Evolutionary conservation across 2,113 vertebrate genomes (phyloP), one percentile per base, ranked within the genome.

Genomic region (Albula goreensis): DNA sequence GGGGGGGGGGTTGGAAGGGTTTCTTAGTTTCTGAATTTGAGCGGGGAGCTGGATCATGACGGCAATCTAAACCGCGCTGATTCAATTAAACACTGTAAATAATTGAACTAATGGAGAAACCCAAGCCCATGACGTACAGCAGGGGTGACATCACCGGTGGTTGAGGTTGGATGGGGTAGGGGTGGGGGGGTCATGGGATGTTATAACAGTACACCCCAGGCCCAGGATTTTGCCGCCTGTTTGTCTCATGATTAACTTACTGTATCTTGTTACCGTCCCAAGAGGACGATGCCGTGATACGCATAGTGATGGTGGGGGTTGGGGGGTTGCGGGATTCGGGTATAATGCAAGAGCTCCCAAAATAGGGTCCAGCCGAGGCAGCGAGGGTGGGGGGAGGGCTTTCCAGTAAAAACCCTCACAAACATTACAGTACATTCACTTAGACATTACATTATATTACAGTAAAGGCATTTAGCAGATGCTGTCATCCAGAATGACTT

Each of bases 81-180:
- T 74, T 74, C n/a, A 74, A 74, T 74, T 74, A 74, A 74, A 74
- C 70, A 31, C 70, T 74, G 70, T 74, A 74, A 74, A 74, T 74
- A 74, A 74, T 74, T 74, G n/a, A 74, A 74, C 70, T 25, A 31
- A 74, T 74, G n/a, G 70, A 25, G 70, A 74, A 74, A 25, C 70
- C 31, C n/a, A 74, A 74, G n/a, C 70, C 70, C 31, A 41, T 56
- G 53, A 7, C 53, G 12, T 56, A 56, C 12, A 12, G 53, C 7
- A 56, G 53, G 53, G 53, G 12, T 56, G 53, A 56, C 53, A 56
- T 56, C 53, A 56, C 53, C 53, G 31, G 31, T 41, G 31, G 31
- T 41, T 41, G 31, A 41, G 31, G 31, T 41, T 41, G 31, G 31
- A 41, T 41, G 31, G 60, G 15, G 19, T 5, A 19, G 60, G 19